phyloP scores from a whole-genome alignment of 2,113 vertebrate genomes.

The Phalacrocorax carbo region DNA sequence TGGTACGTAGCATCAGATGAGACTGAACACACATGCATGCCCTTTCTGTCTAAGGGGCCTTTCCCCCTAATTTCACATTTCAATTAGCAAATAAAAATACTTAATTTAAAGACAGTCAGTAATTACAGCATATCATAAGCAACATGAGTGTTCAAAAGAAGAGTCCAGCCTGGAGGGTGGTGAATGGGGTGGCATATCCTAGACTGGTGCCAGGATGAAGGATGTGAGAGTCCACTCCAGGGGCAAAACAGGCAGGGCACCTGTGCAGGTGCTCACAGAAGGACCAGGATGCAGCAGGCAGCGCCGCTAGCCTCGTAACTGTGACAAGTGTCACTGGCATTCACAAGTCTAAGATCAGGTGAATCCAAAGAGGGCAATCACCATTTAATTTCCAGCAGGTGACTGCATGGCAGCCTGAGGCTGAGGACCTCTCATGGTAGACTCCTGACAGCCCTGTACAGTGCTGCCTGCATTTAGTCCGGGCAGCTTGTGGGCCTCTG shows the following conservation, averaged over 20 bases:
- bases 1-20: not conserved
- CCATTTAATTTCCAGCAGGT: not conserved
- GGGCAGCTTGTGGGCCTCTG: fast-evolving
- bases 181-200: not conserved
- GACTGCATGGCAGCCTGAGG: not conserved
- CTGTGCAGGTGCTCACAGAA: not conserved
- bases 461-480: fast-evolving
- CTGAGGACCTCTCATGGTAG: not conserved
- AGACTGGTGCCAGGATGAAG: not conserved
- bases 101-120: not conserved
- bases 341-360: not conserved
- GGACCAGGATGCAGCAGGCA: not conserved
- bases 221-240: not conserved
- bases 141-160: not conserved
- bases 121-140: not conserved
- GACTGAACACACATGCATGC: fast-evolving
- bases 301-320: not conserved
- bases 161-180: not conserved
- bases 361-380: not conserved
- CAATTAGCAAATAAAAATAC: not conserved
- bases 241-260: not conserved
- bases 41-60: not conserved
- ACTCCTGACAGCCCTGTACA: not conserved
- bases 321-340: not conserved
- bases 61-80: not conserved